phyloP scores from a whole-genome alignment of 2,797 vertebrate species.

The Gallinago nigripennis region DNA sequence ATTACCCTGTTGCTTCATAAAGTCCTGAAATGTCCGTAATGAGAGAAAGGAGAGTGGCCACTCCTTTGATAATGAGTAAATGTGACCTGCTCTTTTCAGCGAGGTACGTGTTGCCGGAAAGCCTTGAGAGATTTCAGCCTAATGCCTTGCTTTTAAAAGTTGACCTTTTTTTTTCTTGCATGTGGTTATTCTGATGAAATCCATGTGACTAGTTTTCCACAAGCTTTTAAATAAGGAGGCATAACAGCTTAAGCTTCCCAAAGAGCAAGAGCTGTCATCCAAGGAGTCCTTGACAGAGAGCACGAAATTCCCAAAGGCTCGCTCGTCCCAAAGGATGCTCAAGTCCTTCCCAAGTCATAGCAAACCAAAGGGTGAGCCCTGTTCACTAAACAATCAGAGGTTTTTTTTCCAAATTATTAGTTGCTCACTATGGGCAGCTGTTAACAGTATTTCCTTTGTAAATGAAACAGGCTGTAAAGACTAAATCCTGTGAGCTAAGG shows the following conservation, averaged over 20 bases:
- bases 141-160: background rate
- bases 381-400: background rate
- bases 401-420: background rate
- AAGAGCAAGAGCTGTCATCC: background rate
- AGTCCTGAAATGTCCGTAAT: background rate
- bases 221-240: background rate
- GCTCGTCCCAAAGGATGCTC: background rate
- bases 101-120: background rate
- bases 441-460: background rate
- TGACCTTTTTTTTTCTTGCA: accelerated
- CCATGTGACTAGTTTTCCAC: background rate
- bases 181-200: background rate
- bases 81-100: background rate
- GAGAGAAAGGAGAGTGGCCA: background rate
- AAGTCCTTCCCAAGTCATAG: no score
- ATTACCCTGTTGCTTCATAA: background rate
- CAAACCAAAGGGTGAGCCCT: background rate
- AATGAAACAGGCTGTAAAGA: background rate
- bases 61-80: background rate
- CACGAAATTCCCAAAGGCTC: background rate
- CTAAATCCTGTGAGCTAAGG: background rate
- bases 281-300: background rate
- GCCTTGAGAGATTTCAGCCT: background rate
- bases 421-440: background rate
- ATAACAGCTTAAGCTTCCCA: background rate